Percentiles rank a stretch among this genome's conserved stretches.
These are phyloP conservation scores for Callyntrura guangdongensis DNA, from an alignment of 2,888 invertebrate species.

Conservation along the genomic window DNA sequence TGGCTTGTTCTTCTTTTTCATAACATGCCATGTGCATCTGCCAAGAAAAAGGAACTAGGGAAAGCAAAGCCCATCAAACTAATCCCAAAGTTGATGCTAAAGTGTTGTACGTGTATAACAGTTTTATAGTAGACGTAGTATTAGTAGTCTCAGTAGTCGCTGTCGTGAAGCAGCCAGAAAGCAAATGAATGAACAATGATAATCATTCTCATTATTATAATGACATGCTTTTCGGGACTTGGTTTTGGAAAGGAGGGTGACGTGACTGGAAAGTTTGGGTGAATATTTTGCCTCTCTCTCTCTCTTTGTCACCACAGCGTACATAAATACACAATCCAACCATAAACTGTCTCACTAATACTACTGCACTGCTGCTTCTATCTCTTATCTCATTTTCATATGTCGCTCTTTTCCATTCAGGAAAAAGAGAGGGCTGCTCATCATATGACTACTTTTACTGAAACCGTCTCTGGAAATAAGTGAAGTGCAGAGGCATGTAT, in stretches of 20 bases:
- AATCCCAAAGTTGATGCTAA: constrained; percentile 75
- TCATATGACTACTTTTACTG: constrained; percentile 37
- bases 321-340: constrained; percentile 37
- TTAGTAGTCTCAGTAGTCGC: neutral
- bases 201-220: constrained; percentile 85
- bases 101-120: constrained; percentile 28
- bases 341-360: constrained; percentile 33
- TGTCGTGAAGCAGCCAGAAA: constrained; percentile 20
- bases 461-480: constrained; percentile 49
- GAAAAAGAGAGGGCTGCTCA: neutral
- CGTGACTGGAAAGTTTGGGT: constrained; percentile 80
- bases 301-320: constrained; percentile 42
- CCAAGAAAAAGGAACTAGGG: constrained; percentile 62
- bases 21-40: constrained; percentile 53
- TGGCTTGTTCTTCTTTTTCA: constrained; percentile 55
- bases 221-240: constrained; percentile 84
- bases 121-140: neutral
- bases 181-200: constrained; percentile 83
- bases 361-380: constrained; percentile 8
- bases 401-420: constrained; percentile 7
- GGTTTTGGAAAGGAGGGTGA: constrained; percentile 64
- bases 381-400: constrained; percentile 15
- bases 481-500: constrained; percentile 70
- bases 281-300: constrained; percentile 23
- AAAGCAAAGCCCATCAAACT: constrained; percentile 70